Evolutionary conservation across 2,888 invertebrate species (phyloP), one percentile per base, ranked within the genome.

Genomic region (Boloria euphrosyne): DNA sequence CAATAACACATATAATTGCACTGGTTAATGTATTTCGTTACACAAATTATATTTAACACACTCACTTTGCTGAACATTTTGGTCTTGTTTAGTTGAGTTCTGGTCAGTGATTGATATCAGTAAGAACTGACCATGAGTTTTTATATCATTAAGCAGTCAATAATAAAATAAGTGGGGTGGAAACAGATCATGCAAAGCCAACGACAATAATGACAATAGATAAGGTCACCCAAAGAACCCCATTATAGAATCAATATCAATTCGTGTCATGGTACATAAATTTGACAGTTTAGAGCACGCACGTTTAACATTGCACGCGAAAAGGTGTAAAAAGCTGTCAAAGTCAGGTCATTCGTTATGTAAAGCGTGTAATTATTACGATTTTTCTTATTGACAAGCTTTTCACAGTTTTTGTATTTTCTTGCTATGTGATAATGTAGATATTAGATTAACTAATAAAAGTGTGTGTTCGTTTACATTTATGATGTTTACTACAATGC

Each of bases 11-110:
- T 55, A 53, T 55, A 62, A 54, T 22, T 53, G n/a, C 27, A 43
- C 44, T 38, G 13, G 53, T 59, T 16, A 65, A 55, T 22, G 46
- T 65, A 63, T 68, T 53, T 18, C 55, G 31, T 65, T 66, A 61
- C 59, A 62, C 50, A 65, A 53, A 59, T 46, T 55, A 82, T 57
- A 18, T 58, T 70, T 2, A 58, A 49, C 60, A 60, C 67, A 72
- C 89, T 87, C 78, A 90, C 90, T 87, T 87, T 87, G 80, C 81
- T 83, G 78, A 89, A 86, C 90, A 90, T 90, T 80, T 83, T 85
- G 83, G 69, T 79, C 73, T 78, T 76, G 77, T 80, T 81, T 74
- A 74, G 77, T 79, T 80, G 74, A 76, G 75, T 72, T 78, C 76
- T 78, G 72, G 73, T 79, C 75, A 76, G 71, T 85, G 84, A 88